A percentile compares a stretch with the other conserved stretches of the same genome.
Evolutionary conservation across 2,888 invertebrate genomes (phyloP).

Genomic region (Ormyrus pomaceus): DNA sequence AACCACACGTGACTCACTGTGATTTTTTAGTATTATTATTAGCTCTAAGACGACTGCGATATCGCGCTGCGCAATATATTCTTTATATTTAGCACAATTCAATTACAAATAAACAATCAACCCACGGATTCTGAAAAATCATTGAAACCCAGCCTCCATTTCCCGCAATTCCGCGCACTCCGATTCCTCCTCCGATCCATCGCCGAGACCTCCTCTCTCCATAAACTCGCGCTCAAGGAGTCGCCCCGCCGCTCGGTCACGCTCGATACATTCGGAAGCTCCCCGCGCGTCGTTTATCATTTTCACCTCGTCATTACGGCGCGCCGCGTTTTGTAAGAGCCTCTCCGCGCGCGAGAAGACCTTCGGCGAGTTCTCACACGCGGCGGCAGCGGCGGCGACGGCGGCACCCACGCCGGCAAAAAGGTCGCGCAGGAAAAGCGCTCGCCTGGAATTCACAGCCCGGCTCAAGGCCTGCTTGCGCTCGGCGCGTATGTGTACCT

Average conservation of each 20-base stretch:
- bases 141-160: too few species aligned
- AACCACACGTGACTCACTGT: too few species aligned
- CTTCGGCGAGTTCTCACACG: slow-evolving; percentile 43
- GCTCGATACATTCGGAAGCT: slow-evolving; percentile 32
- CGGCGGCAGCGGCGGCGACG: slow-evolving; percentile 30
- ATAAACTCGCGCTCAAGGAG: slow-evolving; percentile 23
- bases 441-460: too few species aligned
- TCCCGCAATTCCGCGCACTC: too few species aligned
- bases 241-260: not conserved
- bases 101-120: too few species aligned
- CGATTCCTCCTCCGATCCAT: slow-evolving; percentile 14
- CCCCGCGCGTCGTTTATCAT: slow-evolving; percentile 35
- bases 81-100: too few species aligned
- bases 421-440: slow-evolving; percentile 33
- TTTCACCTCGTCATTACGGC: slow-evolving; percentile 32
- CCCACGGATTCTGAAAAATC: too few species aligned
- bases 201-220: not conserved
- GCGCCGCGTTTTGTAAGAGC: not conserved
- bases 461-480: too few species aligned
- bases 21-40: too few species aligned
- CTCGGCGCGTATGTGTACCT: too few species aligned
- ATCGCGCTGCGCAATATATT: too few species aligned
- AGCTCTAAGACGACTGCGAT: too few species aligned
- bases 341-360: not conserved
- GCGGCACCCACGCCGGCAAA: slow-evolving; percentile 9